phyloP scores from a whole-genome alignment of 2,888 invertebrate genomes.

The Trichopoda pennipes region DNA sequence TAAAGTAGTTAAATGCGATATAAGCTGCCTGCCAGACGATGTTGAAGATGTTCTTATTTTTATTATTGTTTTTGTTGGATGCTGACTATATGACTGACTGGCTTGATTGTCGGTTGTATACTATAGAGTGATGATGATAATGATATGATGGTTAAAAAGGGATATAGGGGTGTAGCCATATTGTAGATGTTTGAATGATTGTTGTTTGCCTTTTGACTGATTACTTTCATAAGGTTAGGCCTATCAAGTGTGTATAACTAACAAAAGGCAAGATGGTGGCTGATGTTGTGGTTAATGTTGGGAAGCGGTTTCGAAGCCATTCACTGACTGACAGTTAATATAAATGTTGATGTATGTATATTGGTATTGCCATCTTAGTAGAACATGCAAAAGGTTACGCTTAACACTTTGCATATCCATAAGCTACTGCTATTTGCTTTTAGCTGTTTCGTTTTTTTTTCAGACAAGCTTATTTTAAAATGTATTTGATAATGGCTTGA shows the following conservation, averaged over 20 bases:
- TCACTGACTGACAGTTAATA: constrained; percentile 60
- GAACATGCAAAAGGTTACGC: constrained; percentile 20
- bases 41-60: constrained; percentile 3
- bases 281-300: constrained; percentile 23
- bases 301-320: constrained; percentile 9
- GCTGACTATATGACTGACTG: constrained; percentile 27
- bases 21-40: constrained; percentile 50
- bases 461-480: constrained; percentile 54
- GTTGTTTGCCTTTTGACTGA: constrained; percentile 61
- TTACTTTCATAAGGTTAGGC: constrained; percentile 62
- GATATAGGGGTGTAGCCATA: constrained; percentile 10
- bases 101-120: constrained; percentile 32
- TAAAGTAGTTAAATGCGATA: constrained; percentile 51
- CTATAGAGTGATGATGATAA: constrained; percentile 13
- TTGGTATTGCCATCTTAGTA: constrained; percentile 4
- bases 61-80: constrained; percentile 11
- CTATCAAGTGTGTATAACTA: constrained; percentile 23
- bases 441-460: constrained; percentile 13
- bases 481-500: constrained; percentile 65
- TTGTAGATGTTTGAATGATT: constrained; percentile 47
- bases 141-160: constrained; percentile 36
- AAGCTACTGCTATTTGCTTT: constrained; percentile 22
- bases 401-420: constrained; percentile 12
- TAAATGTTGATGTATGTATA: constrained; percentile 38
- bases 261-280: background rate